Conservation (phyloP, 2,888 invertebrate genomes). For the Siphonodentalium dalli region DNA sequence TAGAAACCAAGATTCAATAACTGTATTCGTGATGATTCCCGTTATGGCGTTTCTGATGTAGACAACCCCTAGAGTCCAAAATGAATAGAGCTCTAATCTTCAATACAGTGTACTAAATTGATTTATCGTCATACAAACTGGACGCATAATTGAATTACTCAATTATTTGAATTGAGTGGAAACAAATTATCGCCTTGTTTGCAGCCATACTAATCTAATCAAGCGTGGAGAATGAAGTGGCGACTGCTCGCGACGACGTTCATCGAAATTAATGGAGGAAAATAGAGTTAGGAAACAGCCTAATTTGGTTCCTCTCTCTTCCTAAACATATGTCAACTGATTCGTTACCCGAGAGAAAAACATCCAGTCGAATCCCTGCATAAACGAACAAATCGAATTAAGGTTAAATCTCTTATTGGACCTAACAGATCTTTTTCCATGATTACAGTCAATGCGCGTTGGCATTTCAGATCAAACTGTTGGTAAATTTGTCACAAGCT, state of each 20-base stretch:
- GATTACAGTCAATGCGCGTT: too few relatives aligned
- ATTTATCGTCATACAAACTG: slow-evolving; percentile 50
- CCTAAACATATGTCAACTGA: too few relatives aligned
- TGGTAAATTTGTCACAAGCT: too few relatives aligned
- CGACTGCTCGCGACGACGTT: slow-evolving; percentile 1
- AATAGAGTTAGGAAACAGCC: slow-evolving; percentile 7
- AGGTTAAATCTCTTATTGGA: too few relatives aligned
- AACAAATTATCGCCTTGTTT: slow-evolving; percentile 42
- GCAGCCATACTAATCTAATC: slow-evolving; percentile 37
- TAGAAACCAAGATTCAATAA: too few relatives aligned
- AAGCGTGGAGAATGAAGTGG: slow-evolving; percentile 29
- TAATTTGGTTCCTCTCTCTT: too few relatives aligned
- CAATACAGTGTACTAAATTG: slow-evolving; percentile 38
- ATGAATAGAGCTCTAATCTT: slow-evolving; percentile 34
- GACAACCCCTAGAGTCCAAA: slow-evolving; percentile 22
- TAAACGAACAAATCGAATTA: too few relatives aligned
- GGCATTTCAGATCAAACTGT: too few relatives aligned
- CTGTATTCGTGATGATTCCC: too few relatives aligned
- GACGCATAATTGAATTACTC: slow-evolving; percentile 42
- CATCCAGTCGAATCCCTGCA: too few relatives aligned
- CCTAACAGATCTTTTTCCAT: too few relatives aligned
- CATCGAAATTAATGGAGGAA: slow-evolving; percentile 6
- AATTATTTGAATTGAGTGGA: slow-evolving; percentile 49
- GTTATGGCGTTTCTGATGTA: slow-evolving; percentile 5
- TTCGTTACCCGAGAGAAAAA: too few relatives aligned